Percentiles rank a stretch among this genome's conserved stretches.
These are phyloP conservation scores for Micoletzkya japonica DNA, from an alignment of 2,888 invertebrate species.

Conservation along the genomic window DNA sequence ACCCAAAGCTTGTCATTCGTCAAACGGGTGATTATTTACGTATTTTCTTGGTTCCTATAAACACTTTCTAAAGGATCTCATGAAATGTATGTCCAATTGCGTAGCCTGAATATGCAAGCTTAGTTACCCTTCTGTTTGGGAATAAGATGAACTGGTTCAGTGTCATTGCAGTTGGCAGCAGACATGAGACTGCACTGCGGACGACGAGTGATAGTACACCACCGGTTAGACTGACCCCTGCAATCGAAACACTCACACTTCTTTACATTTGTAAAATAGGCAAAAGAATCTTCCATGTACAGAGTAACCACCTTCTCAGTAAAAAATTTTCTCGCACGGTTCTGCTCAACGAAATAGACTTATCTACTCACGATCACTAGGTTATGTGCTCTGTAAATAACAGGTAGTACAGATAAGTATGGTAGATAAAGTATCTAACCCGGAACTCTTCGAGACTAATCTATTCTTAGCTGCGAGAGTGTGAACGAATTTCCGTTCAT, in stretches of 20 bases:
- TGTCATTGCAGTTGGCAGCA: slow-evolving; percentile 23
- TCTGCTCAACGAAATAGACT: not conserved
- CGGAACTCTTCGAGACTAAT: slow-evolving; percentile 19
- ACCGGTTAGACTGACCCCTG: not conserved
- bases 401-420: not conserved
- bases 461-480: not conserved
- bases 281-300: too few relatives aligned
- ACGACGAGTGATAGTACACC: slow-evolving; percentile 12
- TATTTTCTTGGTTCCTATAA: not conserved
- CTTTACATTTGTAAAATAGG: not conserved
- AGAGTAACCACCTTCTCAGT: too few relatives aligned
- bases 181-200: not conserved
- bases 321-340: too few relatives aligned
- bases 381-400: not conserved
- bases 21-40: too few relatives aligned
- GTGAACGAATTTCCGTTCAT: slow-evolving; percentile 8
- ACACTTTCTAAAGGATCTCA: not conserved
- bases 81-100: not conserved
- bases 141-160: slow-evolving; percentile 20
- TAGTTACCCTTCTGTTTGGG: slow-evolving; percentile 17
- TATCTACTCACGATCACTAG: not conserved
- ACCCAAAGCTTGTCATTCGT: too few relatives aligned
- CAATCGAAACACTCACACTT: not conserved
- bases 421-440: slow-evolving; percentile 1
- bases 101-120: not conserved